Percentiles rank a stretch among this genome's conserved stretches.
Conservation (phyloP, 1,140 invertebrate species). For the Orchestia grillus region DNA sequence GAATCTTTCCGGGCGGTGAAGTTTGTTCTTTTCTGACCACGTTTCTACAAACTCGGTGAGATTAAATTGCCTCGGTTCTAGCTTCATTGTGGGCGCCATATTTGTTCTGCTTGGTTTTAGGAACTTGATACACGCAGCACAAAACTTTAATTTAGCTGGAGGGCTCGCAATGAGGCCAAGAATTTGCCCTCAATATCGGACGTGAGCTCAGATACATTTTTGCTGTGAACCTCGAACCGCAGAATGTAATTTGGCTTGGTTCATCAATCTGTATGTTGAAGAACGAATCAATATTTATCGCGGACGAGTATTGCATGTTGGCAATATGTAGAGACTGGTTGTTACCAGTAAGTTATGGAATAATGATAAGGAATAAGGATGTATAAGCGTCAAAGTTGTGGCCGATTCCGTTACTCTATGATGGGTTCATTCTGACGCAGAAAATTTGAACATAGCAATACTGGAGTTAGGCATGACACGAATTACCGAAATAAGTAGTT, state of each 20-base stretch:
- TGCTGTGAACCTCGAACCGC: not conserved
- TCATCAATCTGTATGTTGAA: not conserved
- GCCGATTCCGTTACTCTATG: not conserved
- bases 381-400: too few species aligned
- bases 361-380: too few species aligned
- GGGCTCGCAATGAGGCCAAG: not conserved
- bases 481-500: too few species aligned
- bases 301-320: not conserved
- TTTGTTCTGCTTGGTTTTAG: conserved; percentile 29
- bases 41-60: conserved; percentile 19
- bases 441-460: not conserved
- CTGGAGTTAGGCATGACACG: too few species aligned
- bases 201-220: not conserved
- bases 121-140: not conserved
- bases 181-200: conserved; percentile 7
- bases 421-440: not conserved
- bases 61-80: conserved; percentile 10
- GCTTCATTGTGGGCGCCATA: conserved; percentile 33
- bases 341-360: not conserved
- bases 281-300: not conserved
- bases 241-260: not conserved
- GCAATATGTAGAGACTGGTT: not conserved
- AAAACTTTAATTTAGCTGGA: not conserved
- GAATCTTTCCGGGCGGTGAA: conserved; percentile 10
- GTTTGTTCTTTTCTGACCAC: conserved; percentile 17